Base-by-base conservation (phyloP, 2,888 invertebrate species). In the Campoplex nolae region DNA sequence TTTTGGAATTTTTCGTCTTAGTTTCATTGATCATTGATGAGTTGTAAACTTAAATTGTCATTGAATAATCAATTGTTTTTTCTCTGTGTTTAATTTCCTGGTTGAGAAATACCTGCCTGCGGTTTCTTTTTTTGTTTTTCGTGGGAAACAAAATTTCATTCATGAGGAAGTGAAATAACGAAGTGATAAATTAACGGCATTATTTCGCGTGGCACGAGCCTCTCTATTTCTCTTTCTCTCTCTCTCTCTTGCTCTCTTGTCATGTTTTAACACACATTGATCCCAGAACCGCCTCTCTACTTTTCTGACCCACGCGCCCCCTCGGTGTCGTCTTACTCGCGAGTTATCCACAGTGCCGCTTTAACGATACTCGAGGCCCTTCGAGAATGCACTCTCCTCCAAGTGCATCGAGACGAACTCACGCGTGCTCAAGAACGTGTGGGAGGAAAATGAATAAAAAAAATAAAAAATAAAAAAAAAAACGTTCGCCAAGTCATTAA, bases 331-430 rank as follows among this genome's bases (percentile, higher is more conserved):
- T 86, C 83, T 86, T 86, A 81, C 80, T 80, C 35, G 77, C 73
- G 54, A 65, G 73, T 79, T 79, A 73, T 79, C 51, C 80, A 68
- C 86, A 86, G 83, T 86, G 83, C 86, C 86, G 86, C 80, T 86
- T 73, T 77, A 84, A 83, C 80, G 86, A 83, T 68, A 62, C 77
- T 84, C 80, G 80, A 86, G 80, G 83, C 86, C 83, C 86, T 86
- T 74, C 56, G 58, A 77, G 76, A 83, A 83, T 86, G 76, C 80
- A 80, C 73, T 80, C 62, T 80, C 42, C 56, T 28, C 28, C 38
- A 45, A 45, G 18, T 32, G 62, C 62, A 76, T 76, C 76, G 76
- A 48, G 45, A 76, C 45, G 48, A 76, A 35, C 65, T 51, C 48
- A 48, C 62, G 18, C 45, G 45, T 28, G 76, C 48, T 32, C 23